These are phyloP conservation scores for Hypanus sabinus DNA, from an alignment of 2,113 vertebrate species.

Conservation along the genomic window DNA sequence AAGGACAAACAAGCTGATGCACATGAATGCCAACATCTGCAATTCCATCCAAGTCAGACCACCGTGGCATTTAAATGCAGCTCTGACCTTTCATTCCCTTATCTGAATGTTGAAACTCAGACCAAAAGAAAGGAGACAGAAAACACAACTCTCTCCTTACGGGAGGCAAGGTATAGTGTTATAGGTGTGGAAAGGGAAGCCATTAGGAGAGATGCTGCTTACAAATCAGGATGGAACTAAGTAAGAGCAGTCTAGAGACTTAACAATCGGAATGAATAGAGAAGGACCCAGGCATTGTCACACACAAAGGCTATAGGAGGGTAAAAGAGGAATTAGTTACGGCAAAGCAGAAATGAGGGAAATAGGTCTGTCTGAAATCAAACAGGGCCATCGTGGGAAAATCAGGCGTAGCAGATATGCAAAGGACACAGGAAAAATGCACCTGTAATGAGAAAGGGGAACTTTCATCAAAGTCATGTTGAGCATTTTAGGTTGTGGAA, in stretches of 20 bases:
- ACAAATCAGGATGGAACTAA: background rate
- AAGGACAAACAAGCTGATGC: too few species aligned
- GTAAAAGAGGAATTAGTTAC: background rate
- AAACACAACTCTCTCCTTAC: too few species aligned
- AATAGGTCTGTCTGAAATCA: background rate
- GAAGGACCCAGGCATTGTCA: background rate
- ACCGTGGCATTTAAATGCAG: too few species aligned
- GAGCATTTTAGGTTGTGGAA: background rate
- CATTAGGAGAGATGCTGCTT: background rate
- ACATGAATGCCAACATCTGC: too few species aligned
- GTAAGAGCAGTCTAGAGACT: background rate
- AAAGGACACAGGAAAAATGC: too few species aligned
- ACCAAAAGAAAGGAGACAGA: too few species aligned
- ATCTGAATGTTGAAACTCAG: too few species aligned
- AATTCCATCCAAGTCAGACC: too few species aligned
- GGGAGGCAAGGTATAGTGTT: too few species aligned
- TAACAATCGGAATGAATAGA: background rate
- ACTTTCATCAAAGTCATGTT: background rate
- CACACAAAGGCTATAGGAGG: background rate
- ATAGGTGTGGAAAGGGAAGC: background rate
- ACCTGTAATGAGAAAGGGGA: too few species aligned
- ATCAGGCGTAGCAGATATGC: too few species aligned
- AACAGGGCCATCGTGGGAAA: background rate
- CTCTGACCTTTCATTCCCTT: too few species aligned
- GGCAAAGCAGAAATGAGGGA: background rate